Evolutionary conservation across 2,888 invertebrate species (phyloP), one percentile per base, ranked within the genome.

Genomic region (Oligia fasciuncula): DNA sequence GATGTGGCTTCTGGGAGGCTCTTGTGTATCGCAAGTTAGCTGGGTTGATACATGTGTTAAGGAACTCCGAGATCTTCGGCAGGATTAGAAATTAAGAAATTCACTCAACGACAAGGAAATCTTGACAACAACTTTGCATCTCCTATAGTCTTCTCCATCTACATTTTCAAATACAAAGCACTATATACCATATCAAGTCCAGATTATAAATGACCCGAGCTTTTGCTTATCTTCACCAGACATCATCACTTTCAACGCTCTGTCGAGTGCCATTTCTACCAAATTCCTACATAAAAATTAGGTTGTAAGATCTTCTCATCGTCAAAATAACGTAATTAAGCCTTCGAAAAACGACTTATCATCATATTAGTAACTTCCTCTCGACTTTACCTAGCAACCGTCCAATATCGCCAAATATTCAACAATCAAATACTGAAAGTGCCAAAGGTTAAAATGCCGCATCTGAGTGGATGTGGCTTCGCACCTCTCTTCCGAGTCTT

Each of bases 401-500:
- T 35, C 19, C 40, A 65, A 23, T 19, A 65, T 40, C 23, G 23
- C 23, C 4, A 23, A 63, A 23, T 23, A 65, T 65, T 65, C 11
- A 23, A 8, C 19, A 23, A 23, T 11, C 4, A 49, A 57, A 73
- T 23, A 49, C n/a, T 17, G 17, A 54, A 13, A 14, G 14, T 35
- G 11, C 14, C 60, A 9, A 11, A 14, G 3, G 46, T 40, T 1
- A 2, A 14, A 43, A 69, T 81, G 60, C 83, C 87, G 49, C 49
- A 49, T 49, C 49, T 49, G 49, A 49, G 49, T 49, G 4, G 4
- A 49, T 13, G 49, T 13, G 29, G 0, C 51, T 68, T 73, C 77
- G 23, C 9, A 54, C 54, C 8, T 70, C 49, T 13, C 5, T 9
- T 11, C 19, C 46, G 78, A 76, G 86, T 89, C 83, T 87, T 88